A percentile compares a stretch with the other conserved stretches of the same genome.
Evolutionary conservation across 2,797 vertebrate genomes (phyloP).

Genomic region (Myiotriccus ornatus): DNA sequence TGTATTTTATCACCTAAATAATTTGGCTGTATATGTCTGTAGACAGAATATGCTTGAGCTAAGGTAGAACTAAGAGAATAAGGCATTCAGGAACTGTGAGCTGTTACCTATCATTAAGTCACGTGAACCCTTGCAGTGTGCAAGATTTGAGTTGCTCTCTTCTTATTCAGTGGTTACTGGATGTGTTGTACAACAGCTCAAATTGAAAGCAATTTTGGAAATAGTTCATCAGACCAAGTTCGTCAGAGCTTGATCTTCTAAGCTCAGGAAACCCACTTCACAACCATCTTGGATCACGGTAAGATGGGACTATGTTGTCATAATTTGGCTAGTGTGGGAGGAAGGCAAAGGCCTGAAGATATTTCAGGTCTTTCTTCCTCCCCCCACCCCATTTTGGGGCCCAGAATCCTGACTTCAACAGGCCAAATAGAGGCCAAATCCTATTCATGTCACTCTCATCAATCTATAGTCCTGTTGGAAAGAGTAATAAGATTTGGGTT

Average conservation of each 20-base stretch:
- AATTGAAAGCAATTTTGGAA: neutral
- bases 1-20: neutral
- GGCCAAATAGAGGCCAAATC: neutral
- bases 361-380: neutral
- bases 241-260: too few species aligned
- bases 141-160: neutral
- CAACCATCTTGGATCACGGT: neutral
- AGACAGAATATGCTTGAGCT: neutral
- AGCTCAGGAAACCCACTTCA: neutral
- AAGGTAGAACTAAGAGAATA: neutral
- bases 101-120: neutral
- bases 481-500: neutral
- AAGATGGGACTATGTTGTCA: neutral
- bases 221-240: neutral
- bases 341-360: neutral
- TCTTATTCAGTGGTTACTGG: neutral
- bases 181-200: neutral
- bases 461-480: neutral
- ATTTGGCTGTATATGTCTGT: neutral
- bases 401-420: neutral
- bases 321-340: neutral
- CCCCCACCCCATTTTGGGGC: fast-evolving
- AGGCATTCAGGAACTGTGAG: neutral
- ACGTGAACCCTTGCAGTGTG: neutral
- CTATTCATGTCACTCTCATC: neutral